Conservation (phyloP, 2,113 vertebrate genomes). For the Promerops cafer region DNA sequence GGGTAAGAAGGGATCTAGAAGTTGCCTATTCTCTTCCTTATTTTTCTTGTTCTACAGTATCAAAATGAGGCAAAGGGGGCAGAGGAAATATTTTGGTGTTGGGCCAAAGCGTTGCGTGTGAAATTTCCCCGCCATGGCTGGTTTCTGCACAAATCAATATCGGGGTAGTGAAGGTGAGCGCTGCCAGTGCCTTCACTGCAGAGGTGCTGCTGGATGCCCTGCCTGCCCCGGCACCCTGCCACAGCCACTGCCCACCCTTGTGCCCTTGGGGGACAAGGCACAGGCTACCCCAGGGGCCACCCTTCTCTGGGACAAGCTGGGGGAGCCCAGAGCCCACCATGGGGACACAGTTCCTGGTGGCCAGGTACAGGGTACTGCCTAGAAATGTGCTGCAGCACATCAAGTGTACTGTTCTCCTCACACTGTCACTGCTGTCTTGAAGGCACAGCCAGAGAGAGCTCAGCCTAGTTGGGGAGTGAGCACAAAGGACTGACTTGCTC, state of each 20-base stretch:
- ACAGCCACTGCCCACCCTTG: not conserved
- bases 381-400: accelerated
- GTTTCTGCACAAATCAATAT: not conserved
- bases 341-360: not conserved
- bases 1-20: not conserved
- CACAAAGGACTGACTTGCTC: not conserved
- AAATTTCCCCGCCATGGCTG: not conserved
- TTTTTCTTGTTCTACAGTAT: not conserved
- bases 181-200: not conserved
- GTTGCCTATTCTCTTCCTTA: not conserved
- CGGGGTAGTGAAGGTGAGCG: accelerated
- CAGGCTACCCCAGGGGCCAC: not conserved
- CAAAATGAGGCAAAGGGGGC: not conserved
- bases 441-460: not conserved
- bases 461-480: not conserved
- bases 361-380: not conserved
- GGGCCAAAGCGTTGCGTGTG: not conserved
- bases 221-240: not conserved
- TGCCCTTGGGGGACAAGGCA: not conserved
- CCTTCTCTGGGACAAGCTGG: not conserved
- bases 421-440: not conserved
- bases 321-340: not conserved
- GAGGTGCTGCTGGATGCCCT: not conserved
- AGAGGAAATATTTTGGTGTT: not conserved
- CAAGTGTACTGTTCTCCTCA: accelerated